phyloP scores from a whole-genome alignment of 2,888 invertebrate species.

The Tenthredo scrophulariae region DNA sequence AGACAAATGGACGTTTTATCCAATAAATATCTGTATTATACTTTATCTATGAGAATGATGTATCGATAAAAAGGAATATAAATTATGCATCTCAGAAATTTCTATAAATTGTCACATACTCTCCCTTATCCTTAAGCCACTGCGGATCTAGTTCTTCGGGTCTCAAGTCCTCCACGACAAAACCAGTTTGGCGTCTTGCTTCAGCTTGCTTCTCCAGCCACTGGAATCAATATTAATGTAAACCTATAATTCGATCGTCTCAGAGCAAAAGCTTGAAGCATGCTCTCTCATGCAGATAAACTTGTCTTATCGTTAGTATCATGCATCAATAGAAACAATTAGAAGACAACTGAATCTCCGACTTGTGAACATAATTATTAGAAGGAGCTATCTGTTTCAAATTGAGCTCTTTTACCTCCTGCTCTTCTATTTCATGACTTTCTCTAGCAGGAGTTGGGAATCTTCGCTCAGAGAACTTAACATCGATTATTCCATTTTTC shows the following conservation, averaged over 20 bases:
- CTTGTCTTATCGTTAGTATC: neutral
- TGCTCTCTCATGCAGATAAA: neutral
- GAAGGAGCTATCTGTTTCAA: neutral
- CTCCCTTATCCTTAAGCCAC: conserved; percentile 91
- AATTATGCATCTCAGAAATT: conserved; percentile 26
- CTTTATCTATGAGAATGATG: neutral
- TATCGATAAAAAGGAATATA: neutral
- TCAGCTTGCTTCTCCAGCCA: conserved; percentile 90
- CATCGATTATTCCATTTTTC: conserved; percentile 81
- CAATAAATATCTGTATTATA: neutral
- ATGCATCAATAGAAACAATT: neutral
- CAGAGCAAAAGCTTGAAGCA: neutral
- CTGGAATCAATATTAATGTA: conserved; percentile 66
- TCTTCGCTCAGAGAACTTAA: conserved; percentile 86
- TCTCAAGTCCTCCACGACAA: conserved; percentile 85
- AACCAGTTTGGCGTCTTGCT: conserved; percentile 85
- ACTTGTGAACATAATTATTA: too few species aligned
- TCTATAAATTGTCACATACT: conserved; percentile 78
- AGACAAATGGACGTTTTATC: conserved; percentile 24
- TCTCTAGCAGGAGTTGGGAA: conserved; percentile 92
- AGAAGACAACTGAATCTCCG: neutral
- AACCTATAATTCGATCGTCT: neutral
- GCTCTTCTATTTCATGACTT: conserved; percentile 85
- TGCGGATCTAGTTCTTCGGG: conserved; percentile 91
- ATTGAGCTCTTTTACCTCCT: conserved; percentile 79